Base-by-base conservation (phyloP, 2,113 vertebrate species). In the Oenanthe melanoleuca region DNA sequence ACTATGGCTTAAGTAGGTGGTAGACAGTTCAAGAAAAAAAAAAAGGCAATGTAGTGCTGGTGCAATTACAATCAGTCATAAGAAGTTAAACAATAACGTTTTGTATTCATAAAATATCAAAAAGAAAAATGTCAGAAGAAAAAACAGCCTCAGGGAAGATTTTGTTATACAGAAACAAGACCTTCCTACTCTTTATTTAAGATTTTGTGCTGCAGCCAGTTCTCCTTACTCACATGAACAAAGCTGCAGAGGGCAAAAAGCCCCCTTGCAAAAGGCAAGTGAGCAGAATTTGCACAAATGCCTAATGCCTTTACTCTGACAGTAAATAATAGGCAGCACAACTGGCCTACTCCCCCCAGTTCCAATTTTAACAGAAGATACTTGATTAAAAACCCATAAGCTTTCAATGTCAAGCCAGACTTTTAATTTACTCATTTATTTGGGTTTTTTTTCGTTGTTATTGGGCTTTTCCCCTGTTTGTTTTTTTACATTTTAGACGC, bases 1-100 rank as follows among this genome's bases (percentile, higher is more conserved):
- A 95, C 83, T 77, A 91, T 57, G 91, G 63, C 47, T 94, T 95
- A 95, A 97, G 79, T 96, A 97, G 95, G 89, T 93, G 91, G 92
- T 52, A 97, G 95, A 94, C 94, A 95, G 93, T 94, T 96, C 85
- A 96, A 95, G 93, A 91, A 64, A 89, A 97, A 96, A 97, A 96
- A 89, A 95, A 97, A 96, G 96, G 59, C 74, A 96, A 89, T 92
- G 94, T 92, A 93, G 89, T 73, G 83, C 82, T 64, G 59, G 86
- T 88, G 92, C 72, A 96, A 95, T 97, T 97, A 95, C 86, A 88
- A 92, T 97, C 96, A 94, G 40, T 95, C 94, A 96, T 37, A 64
- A 95, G 89, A 93, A 89, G 72, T 91, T 95, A 96, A 96, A 96
- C 95, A 96, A 96, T 91, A 89, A 96, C 69, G 92, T 95, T 94